phyloP scores from a whole-genome alignment of 2,797 vertebrate genomes.

The Aplochiton taeniatus region DNA sequence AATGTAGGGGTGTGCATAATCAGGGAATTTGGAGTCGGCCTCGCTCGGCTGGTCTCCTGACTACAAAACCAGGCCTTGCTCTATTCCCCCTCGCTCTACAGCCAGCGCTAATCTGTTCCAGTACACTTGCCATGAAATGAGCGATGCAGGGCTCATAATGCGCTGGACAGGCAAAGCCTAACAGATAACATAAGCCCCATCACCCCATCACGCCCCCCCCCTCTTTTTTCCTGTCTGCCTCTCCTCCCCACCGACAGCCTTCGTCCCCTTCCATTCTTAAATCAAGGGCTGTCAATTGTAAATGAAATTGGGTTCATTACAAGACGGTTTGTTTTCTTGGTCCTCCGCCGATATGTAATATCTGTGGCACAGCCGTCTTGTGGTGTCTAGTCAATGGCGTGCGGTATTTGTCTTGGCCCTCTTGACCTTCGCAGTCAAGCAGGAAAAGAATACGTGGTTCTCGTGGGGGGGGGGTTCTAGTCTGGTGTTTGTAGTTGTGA shows the following conservation, averaged over 20 bases:
- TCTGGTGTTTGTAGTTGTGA: conserved; percentile 50
- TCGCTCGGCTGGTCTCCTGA: conserved; percentile 63
- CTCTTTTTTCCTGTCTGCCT: neutral
- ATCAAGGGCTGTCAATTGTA: conserved; percentile 60
- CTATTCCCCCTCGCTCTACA: conserved; percentile 34
- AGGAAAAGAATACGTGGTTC: conserved; percentile 36
- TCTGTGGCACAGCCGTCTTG: conserved; percentile 55
- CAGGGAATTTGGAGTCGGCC: conserved; percentile 65
- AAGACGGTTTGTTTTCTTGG: conserved; percentile 45
- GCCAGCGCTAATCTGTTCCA: conserved; percentile 73
- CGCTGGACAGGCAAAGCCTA: conserved; percentile 68
- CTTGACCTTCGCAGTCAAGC: conserved; percentile 61
- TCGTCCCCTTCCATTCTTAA: conserved; percentile 39
- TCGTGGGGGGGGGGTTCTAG: conserved; percentile 18
- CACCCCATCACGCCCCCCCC: conserved; percentile 4
- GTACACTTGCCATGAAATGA: conserved; percentile 73
- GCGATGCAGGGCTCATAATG: conserved; percentile 67
- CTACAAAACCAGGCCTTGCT: conserved; percentile 51
- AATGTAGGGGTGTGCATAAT: conserved; percentile 66
- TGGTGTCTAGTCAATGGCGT: conserved; percentile 41
- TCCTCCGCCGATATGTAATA: conserved; percentile 40
- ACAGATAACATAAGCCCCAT: conserved; percentile 70
- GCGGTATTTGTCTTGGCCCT: conserved; percentile 59
- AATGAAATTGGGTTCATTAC: conserved; percentile 66
- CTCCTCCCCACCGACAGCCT: conserved; percentile 33